These are phyloP conservation scores for Tor tambroides DNA, from an alignment of 2,113 vertebrate species.

Conservation along the genomic window DNA sequence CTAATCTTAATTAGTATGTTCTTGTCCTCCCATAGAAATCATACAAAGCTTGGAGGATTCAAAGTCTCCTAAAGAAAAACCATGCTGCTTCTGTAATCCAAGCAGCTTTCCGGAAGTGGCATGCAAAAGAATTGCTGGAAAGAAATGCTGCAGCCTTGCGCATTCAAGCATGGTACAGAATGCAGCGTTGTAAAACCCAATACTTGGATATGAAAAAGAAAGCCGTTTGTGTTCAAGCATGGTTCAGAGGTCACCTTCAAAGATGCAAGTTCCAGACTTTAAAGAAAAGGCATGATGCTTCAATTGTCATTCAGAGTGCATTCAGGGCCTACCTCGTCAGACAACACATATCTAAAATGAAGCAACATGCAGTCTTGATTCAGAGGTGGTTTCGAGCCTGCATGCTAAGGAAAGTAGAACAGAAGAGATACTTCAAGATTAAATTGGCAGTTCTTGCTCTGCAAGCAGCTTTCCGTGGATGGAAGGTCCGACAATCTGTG, in stretches of 20 bases:
- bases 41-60: constrained; percentile 80
- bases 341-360: constrained; percentile 62
- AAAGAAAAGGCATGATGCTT: constrained; percentile 69
- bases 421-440: constrained; percentile 68
- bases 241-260: constrained; percentile 74
- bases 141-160: constrained; percentile 72
- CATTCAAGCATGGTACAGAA: constrained; percentile 87
- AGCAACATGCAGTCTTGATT: constrained; percentile 73
- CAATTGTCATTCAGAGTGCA: constrained; percentile 81
- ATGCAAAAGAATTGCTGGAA: constrained; percentile 54
- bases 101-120: constrained; percentile 78
- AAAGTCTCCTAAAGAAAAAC: constrained; percentile 65
- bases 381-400: constrained; percentile 83
- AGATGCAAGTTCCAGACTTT: constrained; percentile 62
- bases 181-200: constrained; percentile 60
- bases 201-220: constrained; percentile 66
- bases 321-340: constrained; percentile 77
- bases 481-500: constrained; percentile 73
- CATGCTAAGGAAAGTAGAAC: constrained; percentile 56
- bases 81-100: constrained; percentile 78
- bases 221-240: constrained; percentile 80
- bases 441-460: constrained; percentile 74
- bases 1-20: neutral
- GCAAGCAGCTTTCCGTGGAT: constrained; percentile 81
- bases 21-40: constrained; percentile 69